Evolutionary conservation across 92 coral and sea anemone species (phyloP), one percentile per base, ranked within the genome.

Genomic region (Porites evermanni): DNA sequence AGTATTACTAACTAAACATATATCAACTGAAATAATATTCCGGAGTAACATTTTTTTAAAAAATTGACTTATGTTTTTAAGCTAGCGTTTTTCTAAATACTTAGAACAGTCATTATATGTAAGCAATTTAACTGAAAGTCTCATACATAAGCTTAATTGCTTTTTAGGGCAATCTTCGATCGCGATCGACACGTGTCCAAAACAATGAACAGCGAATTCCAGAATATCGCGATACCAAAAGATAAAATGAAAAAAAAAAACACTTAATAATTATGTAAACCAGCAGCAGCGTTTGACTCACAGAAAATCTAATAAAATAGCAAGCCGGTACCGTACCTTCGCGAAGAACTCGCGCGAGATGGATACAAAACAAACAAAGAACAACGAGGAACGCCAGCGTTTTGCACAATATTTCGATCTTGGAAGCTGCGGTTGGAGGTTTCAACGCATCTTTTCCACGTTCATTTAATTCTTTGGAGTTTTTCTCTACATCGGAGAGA

Each of bases 341-440:
- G 72, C 77, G 91, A 2, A 91, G 70, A 64, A 94, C 93, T 44
- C 99, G 91, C 65, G 93, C 92, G 70, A 96, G 81, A 79, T 96
- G 98, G 0, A 89, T 80, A 20, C 93, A 78, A 72, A 88, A 81
- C 2, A 91, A 94, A 61, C 92, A 56, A 6, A 91, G 16, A 7
- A 94, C 99, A 70, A 93, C 77, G 20, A 94, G 64, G 18, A 88
- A 83, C 2, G 99, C 96, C 53, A 93, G 21, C 13, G 89, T 63
- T 89, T 96, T 96, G 93, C 98, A 94, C 17, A 80, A 79, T 53
- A 79, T 84, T 65, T 96, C 99, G 13, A 72, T 88, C 83, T 91
- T 89, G 16, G 94, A 84, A 53, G 93, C 76, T 61, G 16, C 83
- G 12, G 71, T 61, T 51, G 53, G 58, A 19, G 87, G 76, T 72